Conservation (phyloP, 2,113 vertebrate genomes). For the Rissa tridactyla region DNA sequence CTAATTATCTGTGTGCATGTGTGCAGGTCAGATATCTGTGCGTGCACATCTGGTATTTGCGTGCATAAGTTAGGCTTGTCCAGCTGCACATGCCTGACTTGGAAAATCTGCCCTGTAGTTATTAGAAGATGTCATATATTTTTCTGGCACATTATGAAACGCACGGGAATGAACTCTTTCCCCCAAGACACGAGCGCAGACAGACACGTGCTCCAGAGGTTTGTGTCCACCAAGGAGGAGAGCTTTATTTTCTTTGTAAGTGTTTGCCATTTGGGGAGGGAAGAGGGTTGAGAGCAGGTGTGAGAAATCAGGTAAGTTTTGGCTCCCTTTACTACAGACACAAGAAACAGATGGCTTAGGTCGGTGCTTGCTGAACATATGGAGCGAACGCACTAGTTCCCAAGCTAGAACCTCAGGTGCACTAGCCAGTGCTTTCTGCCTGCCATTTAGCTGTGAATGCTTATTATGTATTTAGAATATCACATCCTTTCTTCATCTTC, state of each 20-base stretch:
- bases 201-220: neutral
- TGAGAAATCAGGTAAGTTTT: conserved; percentile 29
- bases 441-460: neutral
- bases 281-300: neutral
- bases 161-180: neutral
- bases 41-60: neutral
- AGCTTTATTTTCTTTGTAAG: neutral
- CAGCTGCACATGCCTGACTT: conserved; percentile 9
- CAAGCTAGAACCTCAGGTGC: conserved; percentile 36
- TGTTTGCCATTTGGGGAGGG: neutral
- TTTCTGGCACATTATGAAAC: neutral
- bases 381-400: neutral
- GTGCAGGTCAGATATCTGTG: neutral
- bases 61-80: neutral
- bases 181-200: neutral
- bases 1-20: neutral
- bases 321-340: neutral
- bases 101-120: conserved; percentile 25
- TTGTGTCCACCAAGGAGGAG: neutral
- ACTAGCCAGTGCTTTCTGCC: conserved; percentile 1
- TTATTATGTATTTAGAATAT: neutral
- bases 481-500: neutral
- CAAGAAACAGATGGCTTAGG: conserved; percentile 31
- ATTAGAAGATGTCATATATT: neutral
- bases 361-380: neutral